Evolutionary conservation across 2,888 invertebrate genomes (phyloP), one percentile per base, ranked within the genome.

Genomic region (Heliconius erato): DNA sequence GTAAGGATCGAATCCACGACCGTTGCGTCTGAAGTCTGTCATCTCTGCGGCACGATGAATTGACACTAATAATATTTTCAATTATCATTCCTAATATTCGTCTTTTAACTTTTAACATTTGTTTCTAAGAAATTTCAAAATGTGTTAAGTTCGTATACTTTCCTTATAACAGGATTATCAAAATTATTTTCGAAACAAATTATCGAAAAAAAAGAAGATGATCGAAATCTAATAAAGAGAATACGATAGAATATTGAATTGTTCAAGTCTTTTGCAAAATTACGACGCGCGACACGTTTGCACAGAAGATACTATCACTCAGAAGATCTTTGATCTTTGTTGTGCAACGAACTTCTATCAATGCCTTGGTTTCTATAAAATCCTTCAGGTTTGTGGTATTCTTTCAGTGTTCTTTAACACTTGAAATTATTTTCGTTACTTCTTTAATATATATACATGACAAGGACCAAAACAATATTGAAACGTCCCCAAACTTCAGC

Each of bases 251-350:
- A 71, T 69, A 59, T 79, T 59, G 11, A 35, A 79, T 54, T 71
- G 49, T 16, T 79, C 26, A 59, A 63, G 35, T 72, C 59, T 71
- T 16, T 69, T 32, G n/a, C 71, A 59, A 23, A 54, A 59, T 71
- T 71, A 26, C 26, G 54, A 69, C 14, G 16, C 35, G 32, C 32
- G 79, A 59, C 74, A 59, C 74, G 35, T 76, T n/a, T 76, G n/a
- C 5, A 59, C 28, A 32, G 74, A 32, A 32, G 23, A 44, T 3
- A 54, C 23, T 74, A 32, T 11, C 32, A 32, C 32, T 76, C 32
- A 35, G 14, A 32, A 54, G 76, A 63, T n/a, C 59, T n/a, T 76
- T 28, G 63, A 76, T 76, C 32, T 76, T 35, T 54, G 23, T 28
- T 28, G 32, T 49, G 23, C 11, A 74, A 74, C 32, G 2, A 19